A percentile compares a stretch with the other conserved stretches of the same genome.
Evolutionary conservation across 2,113 vertebrate genomes (phyloP).

Genomic region (Grammomys dolichurus): DNA sequence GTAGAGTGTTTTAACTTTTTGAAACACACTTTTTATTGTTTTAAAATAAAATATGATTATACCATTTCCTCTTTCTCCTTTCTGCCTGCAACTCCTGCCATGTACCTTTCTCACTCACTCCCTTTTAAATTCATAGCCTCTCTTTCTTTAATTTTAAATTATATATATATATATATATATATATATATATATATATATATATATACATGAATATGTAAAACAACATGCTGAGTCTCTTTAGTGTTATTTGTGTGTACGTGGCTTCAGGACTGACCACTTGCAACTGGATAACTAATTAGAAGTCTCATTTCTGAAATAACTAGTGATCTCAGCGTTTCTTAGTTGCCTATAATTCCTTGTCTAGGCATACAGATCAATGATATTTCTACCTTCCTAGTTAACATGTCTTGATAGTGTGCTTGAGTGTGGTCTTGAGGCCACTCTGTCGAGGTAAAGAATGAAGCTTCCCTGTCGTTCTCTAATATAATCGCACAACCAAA

Average conservation of each 20-base stretch:
- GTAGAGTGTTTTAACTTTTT: not conserved
- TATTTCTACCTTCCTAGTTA: not conserved
- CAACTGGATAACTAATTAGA: not conserved
- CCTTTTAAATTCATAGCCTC: not conserved
- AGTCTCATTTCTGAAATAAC: not conserved
- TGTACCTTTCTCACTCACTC: not conserved
- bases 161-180: no score
- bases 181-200: no score
- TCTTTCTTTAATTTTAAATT: not conserved
- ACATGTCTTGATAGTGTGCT: not conserved
- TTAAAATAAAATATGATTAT: not conserved
- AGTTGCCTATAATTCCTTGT: not conserved
- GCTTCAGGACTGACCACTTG: not conserved
- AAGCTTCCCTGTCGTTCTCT: not conserved
- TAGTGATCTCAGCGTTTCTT: not conserved
- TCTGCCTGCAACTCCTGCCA: not conserved
- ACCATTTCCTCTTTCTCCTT: not conserved
- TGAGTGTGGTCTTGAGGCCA: not conserved
- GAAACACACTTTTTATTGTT: not conserved
- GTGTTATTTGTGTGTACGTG: not conserved
- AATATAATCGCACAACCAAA: not conserved
- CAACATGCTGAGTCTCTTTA: not conserved
- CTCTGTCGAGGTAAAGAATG: not conserved
- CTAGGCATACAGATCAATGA: not conserved
- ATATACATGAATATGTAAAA: not conserved